Evolutionary conservation across 2,113 vertebrate species (phyloP).

Genomic region (Platycercus adscitus): DNA sequence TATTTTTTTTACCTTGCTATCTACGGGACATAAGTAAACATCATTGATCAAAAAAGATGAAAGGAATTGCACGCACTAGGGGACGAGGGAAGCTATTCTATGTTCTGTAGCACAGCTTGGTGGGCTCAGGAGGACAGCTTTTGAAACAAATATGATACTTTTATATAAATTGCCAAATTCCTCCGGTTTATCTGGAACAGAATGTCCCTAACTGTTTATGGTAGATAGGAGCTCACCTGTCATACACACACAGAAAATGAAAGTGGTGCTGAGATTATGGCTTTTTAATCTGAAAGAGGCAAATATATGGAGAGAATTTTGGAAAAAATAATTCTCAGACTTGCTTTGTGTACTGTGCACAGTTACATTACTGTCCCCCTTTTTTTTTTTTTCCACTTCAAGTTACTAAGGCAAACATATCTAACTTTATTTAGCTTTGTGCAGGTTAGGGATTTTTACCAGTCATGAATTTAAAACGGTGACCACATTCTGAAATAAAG

Average conservation of each 20-base stretch:
- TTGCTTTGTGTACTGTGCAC: neutral
- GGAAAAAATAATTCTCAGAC: neutral
- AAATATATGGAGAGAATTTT: neutral
- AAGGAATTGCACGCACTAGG: neutral
- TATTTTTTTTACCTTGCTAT: neutral
- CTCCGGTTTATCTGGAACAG: neutral
- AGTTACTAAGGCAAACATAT: neutral
- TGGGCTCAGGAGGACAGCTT: neutral
- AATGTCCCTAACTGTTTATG: neutral
- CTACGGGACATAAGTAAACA: neutral
- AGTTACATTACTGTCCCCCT: neutral
- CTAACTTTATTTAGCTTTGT: neutral
- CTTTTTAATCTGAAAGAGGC: neutral
- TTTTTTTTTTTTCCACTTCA: neutral
- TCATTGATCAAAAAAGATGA: neutral
- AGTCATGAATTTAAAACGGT: neutral
- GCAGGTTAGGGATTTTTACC: neutral
- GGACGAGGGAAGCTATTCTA: neutral
- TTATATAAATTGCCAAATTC: neutral
- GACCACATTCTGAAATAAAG: neutral
- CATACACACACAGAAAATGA: neutral
- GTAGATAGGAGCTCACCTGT: neutral
- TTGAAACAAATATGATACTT: conserved; percentile 2
- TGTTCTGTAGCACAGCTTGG: neutral
- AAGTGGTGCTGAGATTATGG: neutral